Evolutionary conservation across 92 coral and sea anemone genomes (phyloP).

Genomic region (Epizoanthus ramosus): DNA sequence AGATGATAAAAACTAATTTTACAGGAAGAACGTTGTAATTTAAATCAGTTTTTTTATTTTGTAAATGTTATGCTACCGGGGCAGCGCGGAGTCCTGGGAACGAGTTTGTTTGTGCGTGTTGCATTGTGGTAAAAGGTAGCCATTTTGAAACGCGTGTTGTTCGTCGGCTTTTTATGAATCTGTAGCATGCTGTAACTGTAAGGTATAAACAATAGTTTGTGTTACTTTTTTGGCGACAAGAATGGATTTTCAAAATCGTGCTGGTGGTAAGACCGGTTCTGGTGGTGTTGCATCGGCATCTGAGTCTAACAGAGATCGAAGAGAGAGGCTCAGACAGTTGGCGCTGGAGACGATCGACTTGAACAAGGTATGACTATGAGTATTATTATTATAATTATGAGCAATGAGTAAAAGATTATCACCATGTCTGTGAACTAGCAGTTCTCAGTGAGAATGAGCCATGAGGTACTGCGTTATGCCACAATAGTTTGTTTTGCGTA

Average conservation of each 20-base stretch:
- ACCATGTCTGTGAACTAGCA: too few species aligned
- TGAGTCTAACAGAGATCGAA: slow-evolving; percentile 95
- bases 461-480: too few species aligned
- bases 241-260: slow-evolving; percentile 98
- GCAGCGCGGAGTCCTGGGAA: not conserved
- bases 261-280: slow-evolving; percentile 98
- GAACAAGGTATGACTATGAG: slow-evolving; percentile 67
- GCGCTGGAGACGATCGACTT: slow-evolving; percentile 97
- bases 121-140: slow-evolving; percentile 34
- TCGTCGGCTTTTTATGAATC: too few species aligned
- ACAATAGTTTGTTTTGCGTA: too few species aligned
- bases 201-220: not conserved
- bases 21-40: too few species aligned
- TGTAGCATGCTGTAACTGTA: too few species aligned
- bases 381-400: too few species aligned
- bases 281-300: slow-evolving; percentile 98
- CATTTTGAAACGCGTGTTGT: slow-evolving; percentile 15
- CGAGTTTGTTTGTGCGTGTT: not conserved
- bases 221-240: not conserved
- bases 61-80: too few species aligned
- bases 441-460: too few species aligned
- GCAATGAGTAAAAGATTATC: too few species aligned
- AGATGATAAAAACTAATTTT: too few species aligned
- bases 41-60: too few species aligned
- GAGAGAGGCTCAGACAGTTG: slow-evolving; percentile 92